Conservation (phyloP, 2,113 vertebrate genomes). For the Atrichornis clamosus region DNA sequence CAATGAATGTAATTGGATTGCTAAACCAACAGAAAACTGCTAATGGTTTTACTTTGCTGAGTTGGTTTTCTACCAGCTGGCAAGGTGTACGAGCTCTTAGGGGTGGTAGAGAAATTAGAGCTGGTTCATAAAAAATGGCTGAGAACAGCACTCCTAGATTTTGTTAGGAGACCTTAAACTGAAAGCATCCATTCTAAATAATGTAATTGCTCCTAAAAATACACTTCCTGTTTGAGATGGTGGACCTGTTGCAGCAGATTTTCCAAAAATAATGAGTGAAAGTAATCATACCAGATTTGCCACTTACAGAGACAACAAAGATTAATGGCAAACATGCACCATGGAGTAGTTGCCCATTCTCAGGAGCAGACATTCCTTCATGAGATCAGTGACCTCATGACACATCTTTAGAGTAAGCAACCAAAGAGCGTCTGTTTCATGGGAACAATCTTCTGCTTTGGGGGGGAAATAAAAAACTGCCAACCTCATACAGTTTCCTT, state of each 20-base stretch:
- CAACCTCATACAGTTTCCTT: not conserved
- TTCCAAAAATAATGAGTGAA: not conserved
- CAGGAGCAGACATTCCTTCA: not conserved
- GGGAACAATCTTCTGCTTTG: not conserved
- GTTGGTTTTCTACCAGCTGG: not conserved
- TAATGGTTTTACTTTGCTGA: not conserved
- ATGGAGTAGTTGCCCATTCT: not conserved
- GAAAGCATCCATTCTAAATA: not conserved
- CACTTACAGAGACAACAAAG: not conserved
- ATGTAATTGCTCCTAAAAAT: not conserved
- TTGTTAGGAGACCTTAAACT: not conserved
- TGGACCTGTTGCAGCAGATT: not conserved
- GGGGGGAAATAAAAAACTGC: not conserved
- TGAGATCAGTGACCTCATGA: not conserved
- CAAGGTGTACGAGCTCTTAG: not conserved
- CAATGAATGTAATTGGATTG: accelerated
- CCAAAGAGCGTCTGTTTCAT: not conserved
- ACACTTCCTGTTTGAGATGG: not conserved
- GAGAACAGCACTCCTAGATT: not conserved
- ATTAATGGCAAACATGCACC: not conserved
- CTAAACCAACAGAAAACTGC: not conserved
- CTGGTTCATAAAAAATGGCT: not conserved
- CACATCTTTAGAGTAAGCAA: not conserved
- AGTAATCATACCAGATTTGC: not conserved
- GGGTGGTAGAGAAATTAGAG: not conserved